A percentile compares a stretch with the other conserved stretches of the same genome.
Conservation (phyloP, 2,888 invertebrate genomes). For the Eupithecia dodoneata region DNA sequence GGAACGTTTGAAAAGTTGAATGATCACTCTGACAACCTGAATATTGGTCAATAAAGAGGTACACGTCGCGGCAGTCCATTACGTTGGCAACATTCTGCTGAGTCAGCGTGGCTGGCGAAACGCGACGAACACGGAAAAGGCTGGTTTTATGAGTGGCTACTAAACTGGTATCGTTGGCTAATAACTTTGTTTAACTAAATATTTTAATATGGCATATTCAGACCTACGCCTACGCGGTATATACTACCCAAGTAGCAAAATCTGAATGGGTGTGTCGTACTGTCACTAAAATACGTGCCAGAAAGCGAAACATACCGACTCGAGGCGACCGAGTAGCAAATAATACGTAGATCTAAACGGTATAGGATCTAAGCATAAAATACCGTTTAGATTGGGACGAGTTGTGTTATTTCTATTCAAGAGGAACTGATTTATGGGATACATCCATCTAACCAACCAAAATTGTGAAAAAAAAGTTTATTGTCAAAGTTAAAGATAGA, state of each 20-base stretch:
- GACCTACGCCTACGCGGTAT: not conserved
- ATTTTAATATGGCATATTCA: not conserved
- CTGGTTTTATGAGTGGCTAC: not conserved
- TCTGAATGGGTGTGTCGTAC: not conserved
- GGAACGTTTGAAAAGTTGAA: not conserved
- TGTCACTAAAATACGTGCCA: no score
- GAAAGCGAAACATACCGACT: not conserved
- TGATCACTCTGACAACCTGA: not conserved
- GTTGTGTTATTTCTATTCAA: not conserved
- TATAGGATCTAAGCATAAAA: no score
- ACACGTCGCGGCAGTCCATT: constrained; percentile 35
- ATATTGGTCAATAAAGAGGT: constrained; percentile 24
- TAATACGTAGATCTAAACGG: not conserved
- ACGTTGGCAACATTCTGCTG: constrained; percentile 27
- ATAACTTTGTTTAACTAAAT: not conserved
- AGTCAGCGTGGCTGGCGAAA: constrained; percentile 12
- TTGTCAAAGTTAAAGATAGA: no score
- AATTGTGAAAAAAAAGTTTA: no score
- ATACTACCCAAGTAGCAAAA: not conserved
- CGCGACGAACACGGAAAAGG: not conserved
- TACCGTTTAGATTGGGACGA: no score
- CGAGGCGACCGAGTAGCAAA: not conserved
- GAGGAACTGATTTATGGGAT: not conserved
- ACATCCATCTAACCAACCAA: not conserved
- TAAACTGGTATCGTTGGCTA: not conserved